A percentile compares a stretch with the other conserved stretches of the same genome.
Conservation (phyloP, 2,113 vertebrate genomes). For the Gymnobelideus leadbeateri region DNA sequence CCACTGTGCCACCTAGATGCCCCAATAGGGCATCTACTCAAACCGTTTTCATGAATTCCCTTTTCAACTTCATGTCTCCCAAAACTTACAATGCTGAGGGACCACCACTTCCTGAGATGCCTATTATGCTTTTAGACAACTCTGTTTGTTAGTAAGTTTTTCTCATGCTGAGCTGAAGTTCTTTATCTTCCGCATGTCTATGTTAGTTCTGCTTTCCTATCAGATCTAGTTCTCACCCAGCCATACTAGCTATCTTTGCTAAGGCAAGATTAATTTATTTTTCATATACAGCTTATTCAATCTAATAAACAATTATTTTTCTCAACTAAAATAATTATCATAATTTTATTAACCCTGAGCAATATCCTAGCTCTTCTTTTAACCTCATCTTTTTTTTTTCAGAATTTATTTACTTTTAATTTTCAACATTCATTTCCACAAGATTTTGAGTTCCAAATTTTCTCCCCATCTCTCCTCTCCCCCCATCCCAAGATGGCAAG, state of each 20-base stretch:
- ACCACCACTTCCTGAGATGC: not conserved
- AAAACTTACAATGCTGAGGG: not conserved
- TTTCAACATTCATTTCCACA: too few relatives aligned
- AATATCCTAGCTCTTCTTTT: too few relatives aligned
- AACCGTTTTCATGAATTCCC: not conserved
- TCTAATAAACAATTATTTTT: not conserved
- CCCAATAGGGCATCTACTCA: not conserved
- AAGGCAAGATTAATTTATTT: not conserved
- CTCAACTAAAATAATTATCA: too few relatives aligned
- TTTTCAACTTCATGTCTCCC: not conserved
- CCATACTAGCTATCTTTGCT: accelerated
- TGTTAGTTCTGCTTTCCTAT: not conserved
- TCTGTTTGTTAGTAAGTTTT: not conserved
- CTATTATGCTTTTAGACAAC: not conserved
- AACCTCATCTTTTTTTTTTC: too few relatives aligned
- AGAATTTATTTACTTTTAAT: too few relatives aligned
- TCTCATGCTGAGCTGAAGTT: not conserved
- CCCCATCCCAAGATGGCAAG: too few relatives aligned
- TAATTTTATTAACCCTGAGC: too few relatives aligned
- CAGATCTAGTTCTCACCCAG: not conserved
- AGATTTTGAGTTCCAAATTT: too few relatives aligned
- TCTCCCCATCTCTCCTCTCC: too few relatives aligned
- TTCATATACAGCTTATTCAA: not conserved
- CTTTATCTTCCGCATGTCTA: not conserved
- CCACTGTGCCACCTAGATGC: not conserved